Base-by-base conservation (phyloP, 2,113 vertebrate genomes). In the Gobiocypris rarus region DNA sequence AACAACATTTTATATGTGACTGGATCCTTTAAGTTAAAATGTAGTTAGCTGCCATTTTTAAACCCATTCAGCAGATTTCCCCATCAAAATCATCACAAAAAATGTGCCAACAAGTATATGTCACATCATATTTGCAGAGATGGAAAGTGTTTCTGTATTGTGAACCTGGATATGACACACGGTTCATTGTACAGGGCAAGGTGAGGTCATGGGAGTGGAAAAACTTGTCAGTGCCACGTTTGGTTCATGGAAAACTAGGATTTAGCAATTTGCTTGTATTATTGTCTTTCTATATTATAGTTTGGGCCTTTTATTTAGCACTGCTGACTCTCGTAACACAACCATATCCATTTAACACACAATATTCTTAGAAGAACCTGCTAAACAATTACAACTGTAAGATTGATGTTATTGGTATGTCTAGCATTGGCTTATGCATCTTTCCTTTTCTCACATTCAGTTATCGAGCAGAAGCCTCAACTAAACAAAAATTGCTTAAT, bases 401-500 rank as follows among this genome's bases (percentile, higher is more conserved):
- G 52, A 81, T 87, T 76, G 58, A 45, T 85, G 76, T 65, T 80
- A 76, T 71, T 89, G 83, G 17, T 85, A 63, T 88, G 67, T 85
- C 82, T 70, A 82, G 87, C 75, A 28, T 58, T 87, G 83, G 88
- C 88, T 89, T 84, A 89, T 81, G 71, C 81, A 76, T 85, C 75
- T 90, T 87, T 90, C 92, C 89, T 93, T 92, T 91, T 93, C 91
- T 88, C 87, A 91, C 86, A 92, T 93, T 94, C 91, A 94, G 93
- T 95, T 94, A 90, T 90, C 92, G 74, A 92, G 91, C 89, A 93
- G 93, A 90, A 83, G 93, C 92, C 89, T 95, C 93, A 92, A 90
- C 94, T 94, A 94, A 93, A 95, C 93, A 91, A 93, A 88, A 95
- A 94, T 91, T 93, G 88, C 91, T 93, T 93, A 93, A 89, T 95